A percentile compares a stretch with the other conserved stretches of the same genome.
Conservation (phyloP, 2,113 vertebrate genomes). For the Emydura subglobosa region DNA sequence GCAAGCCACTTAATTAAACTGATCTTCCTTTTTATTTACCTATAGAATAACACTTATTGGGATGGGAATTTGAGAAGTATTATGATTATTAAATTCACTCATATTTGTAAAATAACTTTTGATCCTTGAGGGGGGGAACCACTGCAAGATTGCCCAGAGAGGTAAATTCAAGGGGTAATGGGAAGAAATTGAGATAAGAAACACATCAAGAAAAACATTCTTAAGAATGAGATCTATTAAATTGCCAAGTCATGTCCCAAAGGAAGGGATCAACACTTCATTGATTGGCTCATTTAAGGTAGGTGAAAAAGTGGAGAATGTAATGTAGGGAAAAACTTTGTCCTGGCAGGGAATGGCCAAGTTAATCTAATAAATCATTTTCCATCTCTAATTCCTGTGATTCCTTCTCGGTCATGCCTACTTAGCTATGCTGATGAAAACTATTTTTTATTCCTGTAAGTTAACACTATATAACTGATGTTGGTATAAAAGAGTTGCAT, state of each 20-base stretch:
- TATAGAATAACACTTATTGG: not conserved
- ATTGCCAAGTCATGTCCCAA: not conserved
- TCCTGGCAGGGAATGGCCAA: rapidly evolving
- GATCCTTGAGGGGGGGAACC: not conserved
- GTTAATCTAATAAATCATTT: not conserved
- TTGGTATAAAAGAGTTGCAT: not conserved
- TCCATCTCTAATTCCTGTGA: not conserved
- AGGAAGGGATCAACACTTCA: not conserved
- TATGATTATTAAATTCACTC: not conserved
- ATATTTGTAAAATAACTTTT: not conserved
- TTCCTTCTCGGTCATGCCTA: not conserved
- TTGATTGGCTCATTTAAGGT: not conserved
- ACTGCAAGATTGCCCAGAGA: not conserved
- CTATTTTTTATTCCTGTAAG: not conserved
- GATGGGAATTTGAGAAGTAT: not conserved
- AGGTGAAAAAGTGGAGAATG: not conserved
- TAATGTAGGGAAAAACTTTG: rapidly evolving
- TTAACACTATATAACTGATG: not conserved
- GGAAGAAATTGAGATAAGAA: not conserved
- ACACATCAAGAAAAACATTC: not conserved
- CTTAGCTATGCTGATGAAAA: not conserved
- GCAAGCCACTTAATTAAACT: not conserved
- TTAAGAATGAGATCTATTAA: not conserved
- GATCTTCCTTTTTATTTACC: not conserved
- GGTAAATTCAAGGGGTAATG: not conserved